Base-by-base conservation (phyloP, 2,113 vertebrate genomes). In the Toxostoma redivivum region DNA sequence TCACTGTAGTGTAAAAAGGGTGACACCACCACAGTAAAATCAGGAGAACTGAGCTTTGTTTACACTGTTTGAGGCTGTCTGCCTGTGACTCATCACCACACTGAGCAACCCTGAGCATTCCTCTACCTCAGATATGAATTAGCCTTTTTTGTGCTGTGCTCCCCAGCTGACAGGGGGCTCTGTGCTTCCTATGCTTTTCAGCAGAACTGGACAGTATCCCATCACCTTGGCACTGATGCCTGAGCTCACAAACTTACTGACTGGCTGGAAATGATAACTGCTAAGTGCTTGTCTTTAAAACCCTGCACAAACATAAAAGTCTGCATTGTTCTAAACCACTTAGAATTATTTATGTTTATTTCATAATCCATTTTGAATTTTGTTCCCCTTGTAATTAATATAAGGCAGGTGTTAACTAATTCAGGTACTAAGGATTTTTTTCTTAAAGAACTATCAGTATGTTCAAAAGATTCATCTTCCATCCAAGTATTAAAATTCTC, bases 31-130 rank as follows among this genome's bases (percentile, higher is more conserved):
- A 44, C 38, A 58, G 70, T 78, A 70, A 61, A 91, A 62, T 14
- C 57, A 81, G 73, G 71, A 95, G 47, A 50, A 25, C 38, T 50
- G 31, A 86, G 33, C 54, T 90, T 35, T 81, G 81, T 89, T 94
- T 82, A 76, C 30, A 28, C 16, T 58, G 5, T 12, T 18, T 38
- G 81, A 91, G 33, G 74, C 81, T 80, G 44, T 38, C 54, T 67
- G 85, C 80, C 82, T 35, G 62, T 80, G 87, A 91, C 74, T 91
- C 84, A 92, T 38, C 60, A 5, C 54, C 31, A 53, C 1, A 7
- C 18, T 44, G 48, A 84, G 57, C 56, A 88, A 44, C 42, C 79
- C 35, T 12, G 12, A 90, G 58, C 31, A 0, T 12, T 70, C 57
- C 48, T 69, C 66, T 31, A 37, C 54, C 74, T 80, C 86, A 35